A percentile compares a stretch with the other conserved stretches of the same genome.
Evolutionary conservation across 2,113 vertebrate species (phyloP).

Genomic region (Toxostoma redivivum): DNA sequence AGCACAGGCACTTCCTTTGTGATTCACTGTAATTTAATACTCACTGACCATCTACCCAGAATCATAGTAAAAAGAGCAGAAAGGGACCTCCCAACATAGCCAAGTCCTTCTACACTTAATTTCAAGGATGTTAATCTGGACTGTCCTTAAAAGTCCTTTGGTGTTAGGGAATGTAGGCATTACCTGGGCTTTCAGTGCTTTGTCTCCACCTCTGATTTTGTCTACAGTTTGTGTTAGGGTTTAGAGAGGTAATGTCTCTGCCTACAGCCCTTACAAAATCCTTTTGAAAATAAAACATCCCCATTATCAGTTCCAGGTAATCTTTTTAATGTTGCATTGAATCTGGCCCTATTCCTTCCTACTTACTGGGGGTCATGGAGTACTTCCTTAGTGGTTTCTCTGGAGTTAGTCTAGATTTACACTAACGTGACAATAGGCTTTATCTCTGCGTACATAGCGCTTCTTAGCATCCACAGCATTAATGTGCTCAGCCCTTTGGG

Average conservation of each 20-base stretch:
- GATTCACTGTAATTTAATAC: neutral
- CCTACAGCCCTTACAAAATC: neutral
- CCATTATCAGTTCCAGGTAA: neutral
- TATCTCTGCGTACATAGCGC: neutral
- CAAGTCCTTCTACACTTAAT: neutral
- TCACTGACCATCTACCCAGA: neutral
- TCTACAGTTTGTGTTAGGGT: neutral
- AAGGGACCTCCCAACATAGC: neutral
- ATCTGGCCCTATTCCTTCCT: neutral
- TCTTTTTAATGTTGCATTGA: neutral
- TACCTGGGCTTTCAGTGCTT: neutral
- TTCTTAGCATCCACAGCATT: neutral
- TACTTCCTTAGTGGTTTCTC: neutral
- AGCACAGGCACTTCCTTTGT: constrained; percentile 21
- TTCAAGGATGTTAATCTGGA: neutral
- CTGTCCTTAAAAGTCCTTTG: neutral
- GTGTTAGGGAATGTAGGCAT: neutral
- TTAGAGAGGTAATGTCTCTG: neutral
- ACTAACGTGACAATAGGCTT: neutral
- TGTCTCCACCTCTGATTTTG: neutral
- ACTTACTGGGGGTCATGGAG: neutral
- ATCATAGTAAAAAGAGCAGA: neutral
- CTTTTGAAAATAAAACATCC: neutral
- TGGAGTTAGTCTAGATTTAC: neutral
- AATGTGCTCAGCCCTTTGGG: neutral